phyloP scores from a whole-genome alignment of 2,797 vertebrate genomes.

The Melanotaenia maccullochi region DNA sequence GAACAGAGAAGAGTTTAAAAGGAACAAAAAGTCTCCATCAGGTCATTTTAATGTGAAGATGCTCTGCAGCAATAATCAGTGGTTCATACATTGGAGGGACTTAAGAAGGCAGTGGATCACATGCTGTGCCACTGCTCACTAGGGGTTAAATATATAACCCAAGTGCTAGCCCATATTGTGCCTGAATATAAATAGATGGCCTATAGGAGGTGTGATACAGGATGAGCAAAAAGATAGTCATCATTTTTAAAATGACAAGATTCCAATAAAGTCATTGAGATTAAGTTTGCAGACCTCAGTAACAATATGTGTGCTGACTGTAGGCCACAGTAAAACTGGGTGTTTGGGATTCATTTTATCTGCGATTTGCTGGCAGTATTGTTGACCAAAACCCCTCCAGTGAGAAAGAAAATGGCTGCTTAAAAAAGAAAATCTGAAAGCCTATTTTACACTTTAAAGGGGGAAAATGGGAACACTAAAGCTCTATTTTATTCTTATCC shows the following conservation, averaged over 20 bases:
- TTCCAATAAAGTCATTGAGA: slow-evolving; percentile 2
- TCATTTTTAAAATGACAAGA: slow-evolving; percentile 2
- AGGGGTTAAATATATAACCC: slow-evolving; percentile 54
- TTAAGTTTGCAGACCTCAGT: slow-evolving; percentile 1
- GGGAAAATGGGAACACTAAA: not conserved
- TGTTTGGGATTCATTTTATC: not conserved
- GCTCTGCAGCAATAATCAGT: too few species aligned
- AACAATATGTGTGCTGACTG: not conserved
- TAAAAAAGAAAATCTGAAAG: slow-evolving; percentile 1
- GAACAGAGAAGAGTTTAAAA: not conserved
- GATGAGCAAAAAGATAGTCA: slow-evolving; percentile 10
- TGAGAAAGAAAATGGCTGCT: slow-evolving; percentile 7
- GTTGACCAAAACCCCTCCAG: not conserved
- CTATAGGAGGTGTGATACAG: slow-evolving; percentile 12
- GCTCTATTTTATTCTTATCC: not conserved
- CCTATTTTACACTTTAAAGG: not conserved
- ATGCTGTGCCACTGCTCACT: slow-evolving; percentile 42
- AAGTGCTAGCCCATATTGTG: slow-evolving; percentile 43
- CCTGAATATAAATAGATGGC: slow-evolving; percentile 33
- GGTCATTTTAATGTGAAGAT: not conserved
- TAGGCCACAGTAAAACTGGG: not conserved
- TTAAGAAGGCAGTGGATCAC: slow-evolving; percentile 31
- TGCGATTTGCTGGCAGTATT: not conserved
- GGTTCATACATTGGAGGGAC: slow-evolving; percentile 1
- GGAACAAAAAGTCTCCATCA: not conserved